These are phyloP conservation scores for Allacma fusca DNA, from an alignment of 2,888 invertebrate genomes.

Conservation along the genomic window DNA sequence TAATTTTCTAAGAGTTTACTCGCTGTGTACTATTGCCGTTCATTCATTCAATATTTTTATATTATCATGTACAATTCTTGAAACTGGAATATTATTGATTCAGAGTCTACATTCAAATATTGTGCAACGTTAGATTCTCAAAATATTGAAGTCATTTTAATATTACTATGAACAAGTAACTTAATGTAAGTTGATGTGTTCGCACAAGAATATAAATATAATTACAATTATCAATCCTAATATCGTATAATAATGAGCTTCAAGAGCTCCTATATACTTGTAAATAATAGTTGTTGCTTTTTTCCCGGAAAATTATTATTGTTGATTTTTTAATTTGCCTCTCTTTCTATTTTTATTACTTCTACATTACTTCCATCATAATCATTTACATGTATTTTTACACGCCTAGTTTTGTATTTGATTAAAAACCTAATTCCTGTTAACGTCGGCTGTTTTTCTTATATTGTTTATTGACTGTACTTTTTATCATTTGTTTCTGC, in stretches of 20 bases:
- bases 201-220: neutral
- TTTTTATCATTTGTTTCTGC: slow-evolving; percentile 10
- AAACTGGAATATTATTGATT: neutral
- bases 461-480: slow-evolving; percentile 17
- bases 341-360: slow-evolving; percentile 23
- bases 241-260: slow-evolving; percentile 14
- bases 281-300: slow-evolving; percentile 37
- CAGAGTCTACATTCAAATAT: slow-evolving; percentile 28
- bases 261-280: slow-evolving; percentile 13
- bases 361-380: neutral
- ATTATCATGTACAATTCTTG: slow-evolving; percentile 7
- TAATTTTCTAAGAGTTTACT: neutral
- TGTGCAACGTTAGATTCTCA: slow-evolving; percentile 39
- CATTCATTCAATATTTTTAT: slow-evolving; percentile 28
- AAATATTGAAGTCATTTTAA: slow-evolving; percentile 22
- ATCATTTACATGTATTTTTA: slow-evolving; percentile 26
- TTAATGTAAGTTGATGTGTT: slow-evolving; percentile 19
- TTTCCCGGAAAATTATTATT: slow-evolving; percentile 10
- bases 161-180: neutral
- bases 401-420: slow-evolving; percentile 33
- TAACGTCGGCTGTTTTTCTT: slow-evolving; percentile 26
- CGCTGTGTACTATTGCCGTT: slow-evolving; percentile 3
- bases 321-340: slow-evolving; percentile 26
- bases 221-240: slow-evolving; percentile 6
- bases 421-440: slow-evolving; percentile 41